Base-by-base conservation (phyloP, 2,797 vertebrate genomes). In the Linurgus olivaceus region DNA sequence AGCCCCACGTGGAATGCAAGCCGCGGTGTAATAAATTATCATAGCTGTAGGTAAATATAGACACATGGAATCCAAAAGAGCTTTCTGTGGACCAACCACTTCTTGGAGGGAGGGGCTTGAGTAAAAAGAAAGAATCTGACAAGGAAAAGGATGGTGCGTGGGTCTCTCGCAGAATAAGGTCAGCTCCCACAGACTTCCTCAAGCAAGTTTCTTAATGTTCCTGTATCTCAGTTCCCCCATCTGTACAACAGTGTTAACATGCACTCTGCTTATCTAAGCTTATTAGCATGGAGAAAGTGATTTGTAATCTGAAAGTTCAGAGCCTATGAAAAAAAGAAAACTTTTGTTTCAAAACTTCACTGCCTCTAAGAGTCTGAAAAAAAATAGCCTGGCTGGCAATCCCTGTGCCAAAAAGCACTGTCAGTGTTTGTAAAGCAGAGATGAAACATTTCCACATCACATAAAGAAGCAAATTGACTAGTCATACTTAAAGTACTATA, bases 131-230 rank as follows among this genome's bases (percentile, higher is more conserved):
- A 93, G 72, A 86, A 75, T 75, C 54, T 94, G 94, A 96, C 93
- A 95, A 91, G 94, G 51, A 88, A 81, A 94, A 84, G 93, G 96
- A 91, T 95, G 95, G 96, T 96, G 96, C 77, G 91, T 97, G 91
- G 89, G 94, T 96, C 95, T 94, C 91, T 57, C 58, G 9, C 66
- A 86, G 94, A 96, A 83, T 83, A 94, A 92, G 96, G 94, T 95
- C 96, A 96, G 94, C 93, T 96, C 91, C 87, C 87, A 94, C 93
- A 94, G 96, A 94, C 87, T 91, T 96, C 95, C 94, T 94, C 81
- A 26, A 94, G 91, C 93, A 85, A 96, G 86, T 86, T 96, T 78
- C 95, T 94, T 92, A 83, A 78, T 86, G 94, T 92, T 95, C 81
- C 79, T 0, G 2, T 66, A 83, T 91, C 94, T 90, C 6, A 1